Evolutionary conservation across 2,797 vertebrate species (phyloP).

Genomic region (Coregonus ussuriensis): DNA sequence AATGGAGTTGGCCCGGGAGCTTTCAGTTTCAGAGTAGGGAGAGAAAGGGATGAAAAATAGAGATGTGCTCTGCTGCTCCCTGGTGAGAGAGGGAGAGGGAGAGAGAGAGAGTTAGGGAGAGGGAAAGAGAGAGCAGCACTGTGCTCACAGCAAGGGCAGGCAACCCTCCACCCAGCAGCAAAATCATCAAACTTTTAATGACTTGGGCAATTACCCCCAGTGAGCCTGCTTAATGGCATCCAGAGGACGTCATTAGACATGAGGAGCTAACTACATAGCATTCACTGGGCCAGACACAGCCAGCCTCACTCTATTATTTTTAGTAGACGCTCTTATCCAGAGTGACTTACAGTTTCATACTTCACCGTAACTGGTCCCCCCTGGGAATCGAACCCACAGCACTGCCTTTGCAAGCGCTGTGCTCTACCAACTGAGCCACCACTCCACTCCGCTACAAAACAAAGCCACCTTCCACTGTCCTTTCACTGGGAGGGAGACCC

Average conservation of each 20-base stretch:
- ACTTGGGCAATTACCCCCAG: slow-evolving; percentile 81
- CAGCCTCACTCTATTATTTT: background rate
- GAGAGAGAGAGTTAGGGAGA: background rate
- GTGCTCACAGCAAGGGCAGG: slow-evolving; percentile 71
- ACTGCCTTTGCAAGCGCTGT: too few relatives aligned
- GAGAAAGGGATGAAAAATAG: slow-evolving; percentile 54
- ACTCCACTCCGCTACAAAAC: slow-evolving; percentile 34
- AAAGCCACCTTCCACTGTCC: slow-evolving; percentile 36
- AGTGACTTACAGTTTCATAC: too few relatives aligned
- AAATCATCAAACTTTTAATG: slow-evolving; percentile 85
- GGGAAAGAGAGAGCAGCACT: slow-evolving; percentile 25
- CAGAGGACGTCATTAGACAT: slow-evolving; percentile 74
- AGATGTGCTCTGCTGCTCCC: slow-evolving; percentile 51
- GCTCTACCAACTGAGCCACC: too few relatives aligned
- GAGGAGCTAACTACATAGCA: slow-evolving; percentile 27
- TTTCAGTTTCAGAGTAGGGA: slow-evolving; percentile 52
- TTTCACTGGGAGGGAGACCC: slow-evolving; percentile 39
- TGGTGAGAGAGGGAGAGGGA: background rate
- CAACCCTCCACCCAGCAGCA: slow-evolving; percentile 76
- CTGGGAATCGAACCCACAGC: too few relatives aligned
- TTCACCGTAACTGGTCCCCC: too few relatives aligned
- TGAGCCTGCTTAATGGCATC: slow-evolving; percentile 79
- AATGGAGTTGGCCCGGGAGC: slow-evolving; percentile 49
- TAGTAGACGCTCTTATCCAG: too few relatives aligned
- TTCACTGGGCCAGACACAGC: slow-evolving; percentile 51